phyloP scores from a whole-genome alignment of 2,888 invertebrate genomes.

The Hypena proboscidalis region DNA sequence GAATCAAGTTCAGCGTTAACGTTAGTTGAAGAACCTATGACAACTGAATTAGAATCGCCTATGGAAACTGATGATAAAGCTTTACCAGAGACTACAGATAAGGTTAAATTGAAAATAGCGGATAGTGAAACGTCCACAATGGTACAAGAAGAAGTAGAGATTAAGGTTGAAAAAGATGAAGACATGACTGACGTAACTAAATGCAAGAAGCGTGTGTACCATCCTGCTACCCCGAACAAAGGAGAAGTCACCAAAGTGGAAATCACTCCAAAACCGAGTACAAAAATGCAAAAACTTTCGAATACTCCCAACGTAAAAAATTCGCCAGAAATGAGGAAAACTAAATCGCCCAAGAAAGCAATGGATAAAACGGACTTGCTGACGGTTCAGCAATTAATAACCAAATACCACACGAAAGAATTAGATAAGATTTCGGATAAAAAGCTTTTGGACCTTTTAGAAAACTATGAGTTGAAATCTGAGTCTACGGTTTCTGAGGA shows the following conservation, averaged over 20 bases:
- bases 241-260: constrained; percentile 37
- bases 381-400: constrained; percentile 56
- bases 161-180: constrained; percentile 26
- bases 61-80: too few species aligned
- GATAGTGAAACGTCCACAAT: too few species aligned
- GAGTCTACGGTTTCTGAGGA: too few species aligned
- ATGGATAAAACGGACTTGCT: constrained; percentile 29
- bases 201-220: constrained; percentile 60
- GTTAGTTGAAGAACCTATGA: constrained; percentile 60
- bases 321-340: constrained; percentile 11
- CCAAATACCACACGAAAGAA: constrained; percentile 46
- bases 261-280: constrained; percentile 64
- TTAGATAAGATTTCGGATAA: constrained; percentile 31
- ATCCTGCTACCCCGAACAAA: constrained; percentile 44
- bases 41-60: neutral
- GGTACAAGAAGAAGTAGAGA: too few species aligned
- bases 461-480: too few species aligned
- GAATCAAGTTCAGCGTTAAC: constrained; percentile 65
- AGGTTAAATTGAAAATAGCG: too few species aligned
- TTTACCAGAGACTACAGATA: too few species aligned
- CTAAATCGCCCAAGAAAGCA: constrained; percentile 22
- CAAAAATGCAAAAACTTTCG: constrained; percentile 65
- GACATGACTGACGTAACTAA: constrained; percentile 44
- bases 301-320: constrained; percentile 35
- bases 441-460: constrained; percentile 37